Evolutionary conservation across 2,797 vertebrate genomes (phyloP).

Genomic region (Sebastes dallii): DNA sequence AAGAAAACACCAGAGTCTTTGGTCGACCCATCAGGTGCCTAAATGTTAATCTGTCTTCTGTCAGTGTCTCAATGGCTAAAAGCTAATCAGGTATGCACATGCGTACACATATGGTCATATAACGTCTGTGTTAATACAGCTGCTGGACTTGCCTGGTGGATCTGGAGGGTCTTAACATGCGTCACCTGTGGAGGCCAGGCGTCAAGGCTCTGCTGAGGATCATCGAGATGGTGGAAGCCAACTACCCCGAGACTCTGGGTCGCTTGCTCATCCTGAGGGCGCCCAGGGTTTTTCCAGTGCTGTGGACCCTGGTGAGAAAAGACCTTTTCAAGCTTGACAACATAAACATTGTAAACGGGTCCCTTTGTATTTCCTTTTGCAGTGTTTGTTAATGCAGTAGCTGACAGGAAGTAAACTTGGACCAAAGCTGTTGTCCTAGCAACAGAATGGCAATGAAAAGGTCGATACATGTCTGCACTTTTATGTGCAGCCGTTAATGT

Average conservation of each 20-base stretch:
- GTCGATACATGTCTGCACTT: not conserved
- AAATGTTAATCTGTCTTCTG: not conserved
- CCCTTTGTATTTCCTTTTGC: too few relatives aligned
- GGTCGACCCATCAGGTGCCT: constrained; percentile 90
- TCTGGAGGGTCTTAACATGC: constrained; percentile 94
- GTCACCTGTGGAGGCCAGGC: constrained; percentile 94
- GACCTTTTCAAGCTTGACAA: too few relatives aligned
- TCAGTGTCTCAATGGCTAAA: not conserved
- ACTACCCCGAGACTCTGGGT: constrained; percentile 95
- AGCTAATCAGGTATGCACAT: not conserved
- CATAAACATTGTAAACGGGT: too few relatives aligned
- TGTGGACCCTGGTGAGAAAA: constrained; percentile 93
- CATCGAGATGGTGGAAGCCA: constrained; percentile 94
- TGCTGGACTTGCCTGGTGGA: constrained; percentile 96
- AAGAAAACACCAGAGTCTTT: constrained; percentile 89
- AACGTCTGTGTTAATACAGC: constrained; percentile 63
- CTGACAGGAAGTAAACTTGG: too few relatives aligned
- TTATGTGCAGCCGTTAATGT: not conserved
- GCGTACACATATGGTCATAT: not conserved
- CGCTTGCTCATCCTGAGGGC: constrained; percentile 91
- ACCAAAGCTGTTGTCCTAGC: too few relatives aligned
- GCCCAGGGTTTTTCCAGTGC: constrained; percentile 92
- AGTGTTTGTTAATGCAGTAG: too few relatives aligned
- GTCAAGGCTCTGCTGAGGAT: constrained; percentile 91
- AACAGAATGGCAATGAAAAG: too few relatives aligned